Base-by-base conservation (phyloP, 2,888 invertebrate species). In the Synergus gifuensis region DNA sequence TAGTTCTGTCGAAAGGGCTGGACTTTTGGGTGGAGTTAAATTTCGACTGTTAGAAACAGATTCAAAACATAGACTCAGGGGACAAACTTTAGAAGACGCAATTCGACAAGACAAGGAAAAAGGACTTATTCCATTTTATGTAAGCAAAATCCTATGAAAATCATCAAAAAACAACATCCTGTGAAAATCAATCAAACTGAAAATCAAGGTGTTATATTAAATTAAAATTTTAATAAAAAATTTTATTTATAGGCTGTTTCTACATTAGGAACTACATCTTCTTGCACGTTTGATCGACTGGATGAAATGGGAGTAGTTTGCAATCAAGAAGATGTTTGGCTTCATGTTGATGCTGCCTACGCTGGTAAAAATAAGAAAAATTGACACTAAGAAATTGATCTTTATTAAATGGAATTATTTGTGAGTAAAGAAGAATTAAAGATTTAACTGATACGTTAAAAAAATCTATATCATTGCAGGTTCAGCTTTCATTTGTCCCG, bases 281-380 rank as follows among this genome's bases (percentile, higher is more conserved):
- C 98, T 0, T 98, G 98, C 90, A 96, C 98, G 0, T 99, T 99
- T 89, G 99, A 99, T 92, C 94, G 95, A 78, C 90, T 99, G 60
- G 95, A 96, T 54, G 98, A 98, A 93, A 94, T 99, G 76, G 98
- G 98, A 0, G 95, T 96, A n/a, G 95, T 99, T n/a, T 96, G 98
- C 88, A 94, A 94, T 86, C 93, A 93, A n/a, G 94, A 94, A 82
- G 93, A 94, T 78, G 91, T 99, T 2, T 99, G 99, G 99, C 93
- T 98, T 9, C 99, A 99, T 92, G 96, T 99, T 4, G 99, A 99
- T 91, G 99, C 98, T 0, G 98, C 99, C 0, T 99, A 99, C 91
- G 99, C 99, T 0, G 99, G 97, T 92, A 81, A 85, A 12, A n/a
- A 28, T 14, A n/a, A 16, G 18, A 36, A 46, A 44, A 76, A 67